phyloP scores from a whole-genome alignment of 1,140 invertebrate species.

The Drosophila ironensis region DNA sequence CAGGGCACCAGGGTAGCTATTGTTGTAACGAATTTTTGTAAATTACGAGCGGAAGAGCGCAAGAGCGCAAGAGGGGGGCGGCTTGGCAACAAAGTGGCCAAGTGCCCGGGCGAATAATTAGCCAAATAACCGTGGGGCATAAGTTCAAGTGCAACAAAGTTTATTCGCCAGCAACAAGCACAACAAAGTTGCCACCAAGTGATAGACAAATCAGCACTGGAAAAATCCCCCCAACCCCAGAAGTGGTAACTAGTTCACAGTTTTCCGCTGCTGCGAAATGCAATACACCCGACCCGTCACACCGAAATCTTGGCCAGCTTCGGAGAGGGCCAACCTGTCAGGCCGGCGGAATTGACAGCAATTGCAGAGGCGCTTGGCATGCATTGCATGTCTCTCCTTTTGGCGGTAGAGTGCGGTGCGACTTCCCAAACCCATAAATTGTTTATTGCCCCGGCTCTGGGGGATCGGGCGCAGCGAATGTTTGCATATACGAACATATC shows the following conservation, averaged over 20 bases:
- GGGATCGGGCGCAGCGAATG: slow-evolving; percentile 20
- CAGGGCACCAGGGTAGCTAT: slow-evolving; percentile 13
- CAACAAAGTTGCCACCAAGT: slow-evolving; percentile 59
- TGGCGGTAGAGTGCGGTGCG: neutral
- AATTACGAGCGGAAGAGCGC: slow-evolving; percentile 36
- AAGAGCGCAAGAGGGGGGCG: neutral
- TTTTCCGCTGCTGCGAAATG: slow-evolving; percentile 54
- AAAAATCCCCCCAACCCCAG: neutral
- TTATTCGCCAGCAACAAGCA: slow-evolving; percentile 2
- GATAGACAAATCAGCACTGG: slow-evolving; percentile 51
- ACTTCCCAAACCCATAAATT: slow-evolving; percentile 78
- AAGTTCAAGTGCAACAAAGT: slow-evolving; percentile 80
- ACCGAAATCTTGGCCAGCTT: slow-evolving; percentile 2
- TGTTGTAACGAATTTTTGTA: slow-evolving; percentile 46
- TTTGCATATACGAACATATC: slow-evolving; percentile 20
- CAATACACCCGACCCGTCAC: slow-evolving; percentile 25
- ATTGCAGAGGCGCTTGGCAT: slow-evolving; percentile 77
- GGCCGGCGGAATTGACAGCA: slow-evolving; percentile 63
- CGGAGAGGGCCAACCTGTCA: slow-evolving; percentile 31
- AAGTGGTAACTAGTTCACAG: slow-evolving; percentile 54
- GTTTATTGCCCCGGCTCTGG: slow-evolving; percentile 48
- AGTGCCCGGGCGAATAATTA: slow-evolving; percentile 77
- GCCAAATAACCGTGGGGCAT: slow-evolving; percentile 76
- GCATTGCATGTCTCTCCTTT: slow-evolving; percentile 59
- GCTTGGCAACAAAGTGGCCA: slow-evolving; percentile 74